Evolutionary conservation across 2,797 vertebrate genomes (phyloP).

Genomic region (Amniataba percoides): DNA sequence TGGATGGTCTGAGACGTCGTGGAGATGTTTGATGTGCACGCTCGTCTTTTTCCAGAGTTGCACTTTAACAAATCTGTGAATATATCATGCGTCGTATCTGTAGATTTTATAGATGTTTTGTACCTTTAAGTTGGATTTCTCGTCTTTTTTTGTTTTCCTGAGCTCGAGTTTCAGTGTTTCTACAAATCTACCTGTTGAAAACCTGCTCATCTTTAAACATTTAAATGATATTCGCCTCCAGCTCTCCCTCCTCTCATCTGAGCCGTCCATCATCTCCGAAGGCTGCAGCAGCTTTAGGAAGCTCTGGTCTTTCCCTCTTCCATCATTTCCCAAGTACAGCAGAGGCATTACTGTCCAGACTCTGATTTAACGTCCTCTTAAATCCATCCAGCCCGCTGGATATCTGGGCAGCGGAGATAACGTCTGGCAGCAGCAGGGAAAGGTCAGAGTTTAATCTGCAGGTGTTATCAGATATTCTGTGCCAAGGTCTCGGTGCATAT

Average conservation of each 20-base stretch:
- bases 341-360: neutral
- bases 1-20: too few species aligned
- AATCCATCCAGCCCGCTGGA: neutral
- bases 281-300: neutral
- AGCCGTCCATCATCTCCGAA: neutral
- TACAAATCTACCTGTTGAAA: too few species aligned
- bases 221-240: neutral
- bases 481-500: neutral
- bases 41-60: neutral
- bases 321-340: neutral
- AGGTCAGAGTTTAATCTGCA: neutral
- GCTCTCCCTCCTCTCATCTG: neutral
- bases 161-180: neutral
- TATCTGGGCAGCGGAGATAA: neutral
- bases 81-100: neutral
- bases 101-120: conserved; percentile 2
- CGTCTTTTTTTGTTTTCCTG: neutral
- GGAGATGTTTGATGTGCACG: neutral
- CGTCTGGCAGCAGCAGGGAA: neutral
- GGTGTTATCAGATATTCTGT: neutral
- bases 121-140: neutral
- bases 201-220: too few species aligned
- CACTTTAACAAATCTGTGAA: too few species aligned
- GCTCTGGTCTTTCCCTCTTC: neutral
- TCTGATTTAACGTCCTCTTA: neutral